phyloP scores from a whole-genome alignment of 2,797 vertebrate genomes.

The Gymnodraco acuticeps region DNA sequence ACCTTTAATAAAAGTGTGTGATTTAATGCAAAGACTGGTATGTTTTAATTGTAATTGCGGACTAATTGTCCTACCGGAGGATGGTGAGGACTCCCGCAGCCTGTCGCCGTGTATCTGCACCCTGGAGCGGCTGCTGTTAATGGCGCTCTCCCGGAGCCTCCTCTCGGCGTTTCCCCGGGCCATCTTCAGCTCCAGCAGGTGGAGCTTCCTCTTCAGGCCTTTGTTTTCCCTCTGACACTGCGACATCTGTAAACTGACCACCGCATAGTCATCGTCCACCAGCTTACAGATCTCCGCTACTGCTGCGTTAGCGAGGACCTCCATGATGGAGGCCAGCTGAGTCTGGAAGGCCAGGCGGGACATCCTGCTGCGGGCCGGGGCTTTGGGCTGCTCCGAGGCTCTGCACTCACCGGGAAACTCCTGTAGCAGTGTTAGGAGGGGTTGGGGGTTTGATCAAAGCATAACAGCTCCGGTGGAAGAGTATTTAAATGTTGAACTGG shows the following conservation, averaged over 20 bases:
- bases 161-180: slow-evolving; percentile 80
- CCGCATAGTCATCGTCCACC: slow-evolving; percentile 85
- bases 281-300: slow-evolving; percentile 87
- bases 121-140: slow-evolving; percentile 64
- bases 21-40: not conserved
- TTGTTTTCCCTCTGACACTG: slow-evolving; percentile 86
- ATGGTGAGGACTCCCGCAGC: slow-evolving; percentile 47
- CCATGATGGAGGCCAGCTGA: slow-evolving; percentile 88
- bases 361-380: slow-evolving; percentile 53
- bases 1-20: not conserved
- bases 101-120: slow-evolving; percentile 68
- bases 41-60: not conserved
- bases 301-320: slow-evolving; percentile 85
- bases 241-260: slow-evolving; percentile 84
- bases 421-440: rapidly evolving
- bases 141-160: slow-evolving; percentile 77
- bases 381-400: not conserved
- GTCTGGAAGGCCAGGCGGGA: slow-evolving; percentile 85
- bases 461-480: not conserved
- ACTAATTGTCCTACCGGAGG: slow-evolving; percentile 51
- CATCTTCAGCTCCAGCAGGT: slow-evolving; percentile 82
- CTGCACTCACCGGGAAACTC: not conserved
- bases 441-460: not conserved
- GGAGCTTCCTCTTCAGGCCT: slow-evolving; percentile 81
- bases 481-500: not conserved